Evolutionary conservation across 1,140 invertebrate species (phyloP).

Genomic region (Caenorhabditis inopinata): DNA sequence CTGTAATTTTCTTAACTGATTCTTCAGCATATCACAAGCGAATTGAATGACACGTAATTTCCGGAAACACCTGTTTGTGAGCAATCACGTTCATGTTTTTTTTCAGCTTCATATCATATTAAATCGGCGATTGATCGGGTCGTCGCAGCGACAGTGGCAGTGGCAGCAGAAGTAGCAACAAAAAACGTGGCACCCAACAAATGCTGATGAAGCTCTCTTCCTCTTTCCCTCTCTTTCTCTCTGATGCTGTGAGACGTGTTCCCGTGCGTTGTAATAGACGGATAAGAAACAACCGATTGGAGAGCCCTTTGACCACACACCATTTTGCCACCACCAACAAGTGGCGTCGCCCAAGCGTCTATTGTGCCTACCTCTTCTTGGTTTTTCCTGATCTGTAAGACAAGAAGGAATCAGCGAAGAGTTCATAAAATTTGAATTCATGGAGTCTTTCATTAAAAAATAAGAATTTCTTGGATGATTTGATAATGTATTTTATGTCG

Average conservation of each 20-base stretch:
- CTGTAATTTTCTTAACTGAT: no score
- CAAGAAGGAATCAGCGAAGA: no score
- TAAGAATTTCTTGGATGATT: no score
- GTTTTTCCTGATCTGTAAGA: not conserved
- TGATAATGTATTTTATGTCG: no score
- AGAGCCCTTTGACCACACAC: not conserved
- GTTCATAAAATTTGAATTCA: no score
- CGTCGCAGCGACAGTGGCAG: not conserved
- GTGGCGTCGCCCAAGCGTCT: not conserved
- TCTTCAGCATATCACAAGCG: no score
- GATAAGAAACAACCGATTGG: slow-evolving; percentile 12
- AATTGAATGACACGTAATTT: no score
- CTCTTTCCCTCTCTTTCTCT: not conserved
- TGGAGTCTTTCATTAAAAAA: no score
- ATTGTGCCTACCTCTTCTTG: slow-evolving; percentile 15
- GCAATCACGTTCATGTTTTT: not conserved
- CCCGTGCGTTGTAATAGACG: slow-evolving; percentile 16
- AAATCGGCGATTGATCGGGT: not conserved
- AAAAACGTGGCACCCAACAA: slow-evolving; percentile 21
- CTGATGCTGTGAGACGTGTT: slow-evolving; percentile 28
- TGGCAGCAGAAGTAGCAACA: not conserved
- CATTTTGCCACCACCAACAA: slow-evolving; percentile 9
- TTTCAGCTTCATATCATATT: not conserved
- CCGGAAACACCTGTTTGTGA: not conserved
- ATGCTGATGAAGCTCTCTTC: not conserved